Base-by-base conservation (phyloP, 2,888 invertebrate genomes). In the Dryadula phaetusa region DNA sequence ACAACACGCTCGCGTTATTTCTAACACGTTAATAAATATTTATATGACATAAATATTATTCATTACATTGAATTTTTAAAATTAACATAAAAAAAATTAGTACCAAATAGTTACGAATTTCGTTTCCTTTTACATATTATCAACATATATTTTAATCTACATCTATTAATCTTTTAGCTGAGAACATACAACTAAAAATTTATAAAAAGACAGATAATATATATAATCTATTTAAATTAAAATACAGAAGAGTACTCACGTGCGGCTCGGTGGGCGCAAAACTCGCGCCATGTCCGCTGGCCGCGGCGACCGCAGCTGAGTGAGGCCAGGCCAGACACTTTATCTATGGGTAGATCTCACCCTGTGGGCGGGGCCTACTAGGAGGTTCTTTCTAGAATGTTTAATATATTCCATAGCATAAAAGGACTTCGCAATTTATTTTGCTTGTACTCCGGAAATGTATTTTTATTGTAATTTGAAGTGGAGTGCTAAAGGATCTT, bases 261-360 rank as follows among this genome's bases (percentile, higher is more conserved):
- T 87, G 89, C 82, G 88, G 88, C 82, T 85, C 82, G 88, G 88
- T 82, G 87, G 90, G 82, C 85, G 87, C 83, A 82, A 80, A 69
- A 77, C 78, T 81, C 82, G 87, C 90, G 90, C 90, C 92, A 92
- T 92, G 90, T 84, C 92, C 86, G 87, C 87, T 82, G 85, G 84
- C 84, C 87, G 87, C 88, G 84, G 79, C 79, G 85, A 80, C 83
- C 80, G 80, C 74, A 78, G 78, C 81, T 76, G 81, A 90, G 81
- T 90, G 90, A 75, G 76, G 60, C 47, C 54, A 44, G 65, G 32
- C 40, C 52, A 34, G 44, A 69, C 56, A 25, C 52, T 60, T 62
- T 69, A 56, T 65, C 72, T 64, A 67, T 62, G 67, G 52, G 25
- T 69, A 64, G 40, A 40, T 69, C 62, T 46, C 58, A 66, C 66